Percentiles rank a stretch among this genome's conserved stretches.
Evolutionary conservation across 2,113 vertebrate genomes (phyloP).

Genomic region (Daphoenositta chrysoptera): DNA sequence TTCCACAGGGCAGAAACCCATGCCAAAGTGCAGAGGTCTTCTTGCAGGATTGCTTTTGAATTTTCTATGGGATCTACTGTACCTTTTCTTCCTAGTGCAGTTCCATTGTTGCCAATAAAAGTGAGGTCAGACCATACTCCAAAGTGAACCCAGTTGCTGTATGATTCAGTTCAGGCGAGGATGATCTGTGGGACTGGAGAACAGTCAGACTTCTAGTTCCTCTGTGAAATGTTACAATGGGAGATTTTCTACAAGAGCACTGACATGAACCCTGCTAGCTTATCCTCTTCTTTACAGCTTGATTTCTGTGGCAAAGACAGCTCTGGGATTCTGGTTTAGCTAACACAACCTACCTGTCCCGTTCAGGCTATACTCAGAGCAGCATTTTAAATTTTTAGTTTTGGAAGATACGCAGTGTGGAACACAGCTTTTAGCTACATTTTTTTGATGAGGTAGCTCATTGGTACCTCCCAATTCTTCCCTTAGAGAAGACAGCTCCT

Average conservation of each 20-base stretch:
- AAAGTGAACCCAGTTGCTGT: not conserved
- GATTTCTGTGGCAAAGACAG: not conserved
- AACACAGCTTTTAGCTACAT: not conserved
- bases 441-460: not conserved
- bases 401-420: not conserved
- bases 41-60: not conserved
- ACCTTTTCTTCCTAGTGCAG: not conserved
- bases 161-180: not conserved
- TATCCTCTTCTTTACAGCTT: not conserved
- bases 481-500: not conserved
- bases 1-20: not conserved
- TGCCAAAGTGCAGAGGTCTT: not conserved
- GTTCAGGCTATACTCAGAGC: not conserved
- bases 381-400: not conserved
- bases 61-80: not conserved
- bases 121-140: not conserved
- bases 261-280: not conserved
- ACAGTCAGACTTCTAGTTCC: not conserved
- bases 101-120: not conserved
- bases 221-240: not conserved
- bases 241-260: not conserved
- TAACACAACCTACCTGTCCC: not conserved
- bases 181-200: not conserved
- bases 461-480: not conserved
- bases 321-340: not conserved